These are phyloP conservation scores for Neuroscelio doddi DNA, from an alignment of 2,888 invertebrate species.

Conservation along the genomic window DNA sequence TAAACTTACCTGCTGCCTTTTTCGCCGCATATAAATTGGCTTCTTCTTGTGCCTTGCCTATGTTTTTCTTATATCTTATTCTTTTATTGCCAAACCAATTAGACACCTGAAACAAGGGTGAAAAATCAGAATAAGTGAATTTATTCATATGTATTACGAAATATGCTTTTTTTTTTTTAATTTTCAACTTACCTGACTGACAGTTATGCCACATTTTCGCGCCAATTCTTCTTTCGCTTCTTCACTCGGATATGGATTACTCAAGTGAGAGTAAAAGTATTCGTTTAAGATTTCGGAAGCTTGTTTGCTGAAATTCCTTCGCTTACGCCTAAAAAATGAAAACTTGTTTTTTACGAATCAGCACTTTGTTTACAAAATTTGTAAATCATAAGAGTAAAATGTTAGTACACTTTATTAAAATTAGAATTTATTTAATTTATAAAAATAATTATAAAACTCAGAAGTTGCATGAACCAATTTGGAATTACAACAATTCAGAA, in stretches of 20 bases:
- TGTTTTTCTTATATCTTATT: slow-evolving; percentile 99
- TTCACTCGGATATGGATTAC: slow-evolving; percentile 99
- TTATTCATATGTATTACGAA: too few species aligned
- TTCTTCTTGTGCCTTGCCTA: slow-evolving; percentile 99
- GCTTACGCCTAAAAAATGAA: slow-evolving; percentile 91
- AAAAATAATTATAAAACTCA: too few species aligned
- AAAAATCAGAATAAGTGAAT: not conserved
- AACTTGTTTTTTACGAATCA: too few species aligned
- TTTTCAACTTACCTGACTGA: slow-evolving; percentile 83
- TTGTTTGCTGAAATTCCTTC: slow-evolving; percentile 99
- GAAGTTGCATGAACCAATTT: too few species aligned
- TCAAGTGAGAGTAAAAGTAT: slow-evolving; percentile 99
- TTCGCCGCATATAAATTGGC: slow-evolving; percentile 99
- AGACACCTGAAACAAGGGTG: slow-evolving; percentile 79
- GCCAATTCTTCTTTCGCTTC: slow-evolving; percentile 99
- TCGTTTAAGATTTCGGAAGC: slow-evolving; percentile 99
- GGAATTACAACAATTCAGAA: too few species aligned
- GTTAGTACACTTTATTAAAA: too few species aligned
- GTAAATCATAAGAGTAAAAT: too few species aligned
- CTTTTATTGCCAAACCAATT: slow-evolving; percentile 99
- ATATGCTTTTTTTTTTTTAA: too few species aligned
- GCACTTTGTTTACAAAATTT: too few species aligned
- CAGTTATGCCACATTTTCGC: slow-evolving; percentile 98
- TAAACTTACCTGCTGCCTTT: slow-evolving; percentile 88
- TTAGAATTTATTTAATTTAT: too few species aligned